Evolutionary conservation across 2,113 vertebrate species (phyloP), one percentile per base, ranked within the genome.

Genomic region (Phrynosoma platyrhinos): DNA sequence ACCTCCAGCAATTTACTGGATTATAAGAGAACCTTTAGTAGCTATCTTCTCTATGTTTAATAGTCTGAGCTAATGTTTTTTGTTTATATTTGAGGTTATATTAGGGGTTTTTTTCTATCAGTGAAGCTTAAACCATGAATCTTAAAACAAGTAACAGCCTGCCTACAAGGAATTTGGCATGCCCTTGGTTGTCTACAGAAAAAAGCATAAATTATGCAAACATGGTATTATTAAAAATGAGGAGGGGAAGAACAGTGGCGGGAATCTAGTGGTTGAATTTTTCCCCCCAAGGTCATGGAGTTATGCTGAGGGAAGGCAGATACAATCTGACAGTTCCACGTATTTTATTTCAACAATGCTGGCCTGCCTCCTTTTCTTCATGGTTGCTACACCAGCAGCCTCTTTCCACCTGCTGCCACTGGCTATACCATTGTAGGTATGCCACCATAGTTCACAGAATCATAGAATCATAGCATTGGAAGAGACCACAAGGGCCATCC

Each of bases 1-100:
- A 90, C 40, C 14, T 47, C 83, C 85, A 92, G 90, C 90, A 88
- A 84, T 91, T 95, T 92, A 92, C 85, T 86, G 86, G 84, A 88
- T 86, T 92, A 90, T 71, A 62, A 85, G 55, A 85, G 66, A 86
- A 76, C 62, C 82, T 81, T 89, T 88, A 87, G 25, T 84, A 85
- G 77, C 1, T 23, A 20, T 88, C 79, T 30, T 77, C 53, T 6
- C 72, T 72, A 47, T 71, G 74, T 47, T 90, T 87, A 92, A 25
- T 82, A 3, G 68, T 53, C 10, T 89, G 71, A 85, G 66, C 77
- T 94, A 85, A 74, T 16, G 13, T 89, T 47, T 75, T 89, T 68
- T 92, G 90, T 90, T 92, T 93, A 83, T 55, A 53, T 78, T 79
- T 87, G 30, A 92, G 62, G 80, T 90, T 53, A 27, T 85, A 87